Percentiles rank a stretch among this genome's conserved stretches.
These are phyloP conservation scores for Kryphioiulus occultus DNA, from an alignment of 2,888 invertebrate species.

Conservation along the genomic window DNA sequence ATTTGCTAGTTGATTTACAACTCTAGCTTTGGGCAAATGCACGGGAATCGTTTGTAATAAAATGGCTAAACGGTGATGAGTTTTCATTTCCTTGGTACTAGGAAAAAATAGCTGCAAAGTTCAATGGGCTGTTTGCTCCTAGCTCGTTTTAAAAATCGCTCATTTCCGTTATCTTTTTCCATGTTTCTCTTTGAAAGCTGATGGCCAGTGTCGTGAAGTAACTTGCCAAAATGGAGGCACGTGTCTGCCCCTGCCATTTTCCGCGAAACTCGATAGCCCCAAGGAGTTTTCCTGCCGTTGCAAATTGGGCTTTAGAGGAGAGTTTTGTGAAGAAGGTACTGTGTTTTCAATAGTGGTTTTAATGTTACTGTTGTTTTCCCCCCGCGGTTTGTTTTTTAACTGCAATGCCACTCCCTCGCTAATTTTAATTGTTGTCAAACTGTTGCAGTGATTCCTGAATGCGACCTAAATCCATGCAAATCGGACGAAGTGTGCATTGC, in stretches of 20 bases:
- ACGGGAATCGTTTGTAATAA: neutral
- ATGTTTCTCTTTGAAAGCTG: neutral
- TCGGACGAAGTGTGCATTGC: neutral
- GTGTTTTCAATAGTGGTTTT: neutral
- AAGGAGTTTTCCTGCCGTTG: constrained; percentile 9
- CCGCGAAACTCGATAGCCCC: neutral
- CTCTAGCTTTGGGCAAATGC: neutral
- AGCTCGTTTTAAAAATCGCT: neutral
- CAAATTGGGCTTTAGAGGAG: constrained; percentile 1
- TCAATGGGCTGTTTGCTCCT: neutral
- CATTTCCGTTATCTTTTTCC: neutral
- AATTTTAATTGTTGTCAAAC: too few relatives aligned
- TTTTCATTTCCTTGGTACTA: too few relatives aligned
- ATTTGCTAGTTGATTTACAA: too few relatives aligned
- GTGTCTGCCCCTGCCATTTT: neutral
- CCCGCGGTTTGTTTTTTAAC: neutral
- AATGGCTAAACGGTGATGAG: neutral
- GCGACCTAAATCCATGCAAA: neutral
- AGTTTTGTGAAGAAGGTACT: neutral
- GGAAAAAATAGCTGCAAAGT: neutral
- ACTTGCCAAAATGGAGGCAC: constrained; percentile 16
- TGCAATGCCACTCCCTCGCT: too few relatives aligned
- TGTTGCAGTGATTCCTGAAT: neutral
- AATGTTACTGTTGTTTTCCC: neutral
- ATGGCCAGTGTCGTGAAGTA: constrained; percentile 1